phyloP scores from a whole-genome alignment of 2,888 invertebrate genomes.

The Rugalucina vietnamica region DNA sequence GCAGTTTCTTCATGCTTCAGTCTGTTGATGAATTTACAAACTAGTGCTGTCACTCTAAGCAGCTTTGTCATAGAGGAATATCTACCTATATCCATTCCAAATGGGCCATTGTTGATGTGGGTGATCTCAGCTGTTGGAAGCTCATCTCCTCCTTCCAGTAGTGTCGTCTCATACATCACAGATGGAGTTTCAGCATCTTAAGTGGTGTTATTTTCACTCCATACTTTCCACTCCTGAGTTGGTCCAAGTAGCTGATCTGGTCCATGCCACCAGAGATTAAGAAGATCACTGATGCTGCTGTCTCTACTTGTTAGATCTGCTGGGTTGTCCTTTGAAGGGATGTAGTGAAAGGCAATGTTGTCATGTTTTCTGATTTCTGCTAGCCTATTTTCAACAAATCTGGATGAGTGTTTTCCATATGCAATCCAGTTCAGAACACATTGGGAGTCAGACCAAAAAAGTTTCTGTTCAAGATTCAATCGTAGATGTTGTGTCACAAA shows the following conservation, averaged over 20 bases:
- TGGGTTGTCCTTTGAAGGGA: background rate
- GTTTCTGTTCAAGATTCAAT: background rate
- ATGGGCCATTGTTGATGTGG: background rate
- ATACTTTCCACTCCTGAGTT: background rate
- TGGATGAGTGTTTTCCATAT: background rate
- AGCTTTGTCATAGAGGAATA: background rate
- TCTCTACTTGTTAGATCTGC: background rate
- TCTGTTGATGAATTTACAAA: background rate
- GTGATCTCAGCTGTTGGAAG: background rate
- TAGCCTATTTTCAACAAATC: background rate
- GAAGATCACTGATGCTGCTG: background rate
- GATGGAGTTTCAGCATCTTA: background rate
- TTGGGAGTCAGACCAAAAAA: constrained; percentile 8
- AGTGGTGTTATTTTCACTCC: background rate
- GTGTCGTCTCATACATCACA: background rate
- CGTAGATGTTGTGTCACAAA: background rate
- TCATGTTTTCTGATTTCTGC: background rate
- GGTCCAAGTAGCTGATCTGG: background rate
- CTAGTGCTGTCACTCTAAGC: background rate
- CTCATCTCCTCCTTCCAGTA: background rate
- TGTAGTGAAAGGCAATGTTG: background rate
- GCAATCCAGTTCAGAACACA: constrained; percentile 6
- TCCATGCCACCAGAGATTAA: background rate
- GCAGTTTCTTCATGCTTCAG: background rate
- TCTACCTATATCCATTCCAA: background rate